These are phyloP conservation scores for Protonibea diacanthus DNA, from an alignment of 2,797 vertebrate genomes.

Conservation along the genomic window DNA sequence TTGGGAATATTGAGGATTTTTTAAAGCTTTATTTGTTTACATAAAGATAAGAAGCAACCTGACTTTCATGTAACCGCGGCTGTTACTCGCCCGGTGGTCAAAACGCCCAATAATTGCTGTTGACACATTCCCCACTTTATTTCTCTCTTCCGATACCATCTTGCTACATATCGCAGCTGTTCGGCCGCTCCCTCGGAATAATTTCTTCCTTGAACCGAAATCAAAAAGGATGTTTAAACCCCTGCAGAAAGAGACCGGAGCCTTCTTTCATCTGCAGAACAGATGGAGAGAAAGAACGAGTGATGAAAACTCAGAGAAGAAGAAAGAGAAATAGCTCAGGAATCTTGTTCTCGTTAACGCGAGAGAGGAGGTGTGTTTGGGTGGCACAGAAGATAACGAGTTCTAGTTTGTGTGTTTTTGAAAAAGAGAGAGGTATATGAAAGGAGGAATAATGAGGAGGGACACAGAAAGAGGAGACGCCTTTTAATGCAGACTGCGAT, in stretches of 20 bases:
- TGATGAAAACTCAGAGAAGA: conserved; percentile 34
- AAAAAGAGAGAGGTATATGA: conserved; percentile 26
- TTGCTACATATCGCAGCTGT: conserved; percentile 28
- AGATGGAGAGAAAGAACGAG: conserved; percentile 51
- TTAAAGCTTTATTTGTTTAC: not conserved
- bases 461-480: conserved; percentile 16
- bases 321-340: conserved; percentile 6
- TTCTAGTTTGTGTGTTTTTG: conserved; percentile 40
- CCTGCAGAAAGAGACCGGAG: conserved; percentile 65
- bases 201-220: conserved; percentile 54
- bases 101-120: not conserved
- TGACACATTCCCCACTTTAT: not conserved
- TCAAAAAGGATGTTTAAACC: conserved; percentile 64
- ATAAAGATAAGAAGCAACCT: not conserved
- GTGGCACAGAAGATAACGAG: conserved; percentile 49
- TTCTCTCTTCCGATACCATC: conserved; percentile 33
- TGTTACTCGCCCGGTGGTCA: not conserved
- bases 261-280: conserved; percentile 63
- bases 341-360: conserved; percentile 43
- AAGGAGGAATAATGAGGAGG: conserved; percentile 37
- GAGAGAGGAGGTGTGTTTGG: conserved; percentile 27
- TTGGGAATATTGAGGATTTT: not conserved
- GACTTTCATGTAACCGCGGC: not conserved
- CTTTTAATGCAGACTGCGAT: conserved; percentile 39
- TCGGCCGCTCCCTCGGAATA: conserved; percentile 31